Evolutionary conservation across 2,113 vertebrate genomes (phyloP).

Genomic region (Aleadryas rufinucha): DNA sequence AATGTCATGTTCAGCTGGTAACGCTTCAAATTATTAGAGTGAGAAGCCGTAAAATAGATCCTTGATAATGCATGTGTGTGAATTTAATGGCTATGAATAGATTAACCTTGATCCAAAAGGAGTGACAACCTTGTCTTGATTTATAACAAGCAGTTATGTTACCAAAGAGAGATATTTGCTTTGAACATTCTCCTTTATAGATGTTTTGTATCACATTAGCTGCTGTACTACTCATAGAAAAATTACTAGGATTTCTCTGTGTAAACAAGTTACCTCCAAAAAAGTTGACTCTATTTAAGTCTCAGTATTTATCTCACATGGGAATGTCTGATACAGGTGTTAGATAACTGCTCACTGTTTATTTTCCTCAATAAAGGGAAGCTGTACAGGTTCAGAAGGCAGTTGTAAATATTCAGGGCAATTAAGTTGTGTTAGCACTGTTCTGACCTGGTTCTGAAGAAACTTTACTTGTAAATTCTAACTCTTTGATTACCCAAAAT

Average conservation of each 20-base stretch:
- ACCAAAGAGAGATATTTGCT: neutral
- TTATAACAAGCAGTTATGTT: neutral
- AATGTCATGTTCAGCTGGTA: neutral
- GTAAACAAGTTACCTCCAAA: neutral
- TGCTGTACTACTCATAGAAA: neutral
- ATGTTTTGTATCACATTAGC: neutral
- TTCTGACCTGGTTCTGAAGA: neutral
- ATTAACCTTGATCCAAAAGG: slow-evolving; percentile 5
- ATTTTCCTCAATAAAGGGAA: neutral
- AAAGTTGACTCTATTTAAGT: neutral
- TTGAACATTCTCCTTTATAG: neutral
- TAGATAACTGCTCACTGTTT: neutral
- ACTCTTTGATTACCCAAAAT: neutral
- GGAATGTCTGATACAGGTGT: neutral
- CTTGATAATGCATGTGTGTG: neutral
- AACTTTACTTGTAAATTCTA: neutral
- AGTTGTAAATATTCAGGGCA: neutral
- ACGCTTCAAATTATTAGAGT: neutral
- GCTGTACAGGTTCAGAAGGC: neutral
- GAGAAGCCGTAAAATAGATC: neutral
- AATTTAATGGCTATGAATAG: neutral
- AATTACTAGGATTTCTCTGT: neutral
- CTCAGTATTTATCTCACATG: neutral
- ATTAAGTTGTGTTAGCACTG: neutral
- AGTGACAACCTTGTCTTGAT: neutral